phyloP scores from a whole-genome alignment of 2,888 invertebrate genomes.

The Drosophila fungiperda region DNA sequence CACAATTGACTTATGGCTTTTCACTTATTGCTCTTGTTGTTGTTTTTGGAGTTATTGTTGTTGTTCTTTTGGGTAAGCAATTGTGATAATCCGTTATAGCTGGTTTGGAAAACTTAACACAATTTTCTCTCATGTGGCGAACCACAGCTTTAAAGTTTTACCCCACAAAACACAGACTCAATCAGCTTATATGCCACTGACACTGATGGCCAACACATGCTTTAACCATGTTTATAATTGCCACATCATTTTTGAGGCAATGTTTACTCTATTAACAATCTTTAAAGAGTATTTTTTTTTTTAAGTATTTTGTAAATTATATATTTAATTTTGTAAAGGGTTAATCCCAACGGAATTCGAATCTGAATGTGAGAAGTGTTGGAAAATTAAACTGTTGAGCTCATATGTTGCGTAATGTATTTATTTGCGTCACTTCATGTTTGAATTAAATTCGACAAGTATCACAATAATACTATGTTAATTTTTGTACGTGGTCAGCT shows the following conservation, averaged over 20 bases:
- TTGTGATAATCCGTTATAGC: constrained; percentile 55
- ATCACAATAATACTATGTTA: not conserved
- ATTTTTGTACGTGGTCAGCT: constrained; percentile 29
- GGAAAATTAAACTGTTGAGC: not conserved
- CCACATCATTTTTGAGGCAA: not conserved
- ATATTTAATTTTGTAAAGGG: no score
- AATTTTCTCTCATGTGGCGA: constrained; percentile 41
- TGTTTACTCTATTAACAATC: not conserved
- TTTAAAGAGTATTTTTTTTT: no score
- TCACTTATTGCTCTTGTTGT: constrained; percentile 39
- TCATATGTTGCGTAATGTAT: no score
- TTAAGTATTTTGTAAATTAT: not conserved
- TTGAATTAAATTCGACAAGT: not conserved
- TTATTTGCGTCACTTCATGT: not conserved
- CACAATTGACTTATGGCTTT: constrained; percentile 73
- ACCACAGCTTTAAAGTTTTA: constrained; percentile 33
- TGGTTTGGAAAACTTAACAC: constrained; percentile 26
- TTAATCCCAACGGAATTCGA: not conserved
- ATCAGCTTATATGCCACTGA: constrained; percentile 8
- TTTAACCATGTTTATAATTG: not conserved
- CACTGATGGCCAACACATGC: not conserved
- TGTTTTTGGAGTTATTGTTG: constrained; percentile 25
- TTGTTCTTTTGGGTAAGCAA: constrained; percentile 38
- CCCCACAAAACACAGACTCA: not conserved
- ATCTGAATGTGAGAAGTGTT: not conserved